Percentiles rank a stretch among this genome's conserved stretches.
These are phyloP conservation scores for Poecilus cupreus DNA, from an alignment of 2,888 invertebrate species.

Conservation along the genomic window DNA sequence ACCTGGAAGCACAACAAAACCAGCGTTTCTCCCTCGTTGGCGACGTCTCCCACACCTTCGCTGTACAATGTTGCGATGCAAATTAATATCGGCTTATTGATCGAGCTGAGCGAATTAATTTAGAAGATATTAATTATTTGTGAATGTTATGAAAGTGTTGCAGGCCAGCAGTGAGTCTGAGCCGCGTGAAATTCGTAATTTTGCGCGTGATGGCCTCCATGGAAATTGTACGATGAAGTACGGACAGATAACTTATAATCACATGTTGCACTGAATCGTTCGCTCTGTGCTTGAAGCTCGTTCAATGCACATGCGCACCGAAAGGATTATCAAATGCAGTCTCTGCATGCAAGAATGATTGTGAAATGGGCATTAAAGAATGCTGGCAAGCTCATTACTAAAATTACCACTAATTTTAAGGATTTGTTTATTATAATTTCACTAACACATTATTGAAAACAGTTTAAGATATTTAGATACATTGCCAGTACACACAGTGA, in stretches of 20 bases:
- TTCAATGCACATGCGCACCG: not conserved
- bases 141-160: constrained; percentile 47
- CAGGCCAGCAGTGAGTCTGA: constrained; percentile 5
- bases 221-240: constrained; percentile 36
- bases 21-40: not conserved
- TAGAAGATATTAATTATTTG: constrained; percentile 58
- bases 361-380: constrained; percentile 12
- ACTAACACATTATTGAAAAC: too few species aligned
- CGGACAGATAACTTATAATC: constrained; percentile 40
- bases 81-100: constrained; percentile 55
- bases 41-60: not conserved
- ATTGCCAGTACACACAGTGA: too few species aligned
- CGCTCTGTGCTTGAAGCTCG: not conserved
- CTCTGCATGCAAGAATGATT: constrained; percentile 28
- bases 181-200: constrained; percentile 52
- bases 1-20: constrained; percentile 47
- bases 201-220: constrained; percentile 46
- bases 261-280: constrained; percentile 38
- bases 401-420: too few species aligned
- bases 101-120: constrained; percentile 46
- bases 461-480: too few species aligned
- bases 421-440: too few species aligned
- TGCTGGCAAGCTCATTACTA: too few species aligned
- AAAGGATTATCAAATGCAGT: constrained; percentile 26
- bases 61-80: constrained; percentile 4